These are phyloP conservation scores for Neuroterus valhalla DNA, from an alignment of 1,140 invertebrate species.

Conservation along the genomic window DNA sequence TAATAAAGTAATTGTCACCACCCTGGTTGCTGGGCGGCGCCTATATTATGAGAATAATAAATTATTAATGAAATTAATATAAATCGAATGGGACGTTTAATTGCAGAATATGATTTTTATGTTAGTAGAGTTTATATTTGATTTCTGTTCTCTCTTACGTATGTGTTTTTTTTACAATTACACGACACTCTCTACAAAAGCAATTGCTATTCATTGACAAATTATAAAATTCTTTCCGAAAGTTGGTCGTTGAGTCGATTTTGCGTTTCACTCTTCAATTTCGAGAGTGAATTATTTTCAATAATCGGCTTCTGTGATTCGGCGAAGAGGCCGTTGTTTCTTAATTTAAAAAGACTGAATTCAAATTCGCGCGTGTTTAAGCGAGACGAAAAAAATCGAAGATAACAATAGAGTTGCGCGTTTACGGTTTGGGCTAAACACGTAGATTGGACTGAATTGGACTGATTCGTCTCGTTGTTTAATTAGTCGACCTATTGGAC, in stretches of 20 bases:
- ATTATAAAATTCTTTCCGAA: neutral
- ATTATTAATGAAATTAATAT: slow-evolving; percentile 77
- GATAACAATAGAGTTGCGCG: slow-evolving; percentile 21
- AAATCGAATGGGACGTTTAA: slow-evolving; percentile 75
- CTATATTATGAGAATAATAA: slow-evolving; percentile 75
- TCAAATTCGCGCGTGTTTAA: slow-evolving; percentile 48
- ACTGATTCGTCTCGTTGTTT: slow-evolving; percentile 69
- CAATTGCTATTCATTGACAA: slow-evolving; percentile 36
- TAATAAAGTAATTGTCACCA: slow-evolving; percentile 62
- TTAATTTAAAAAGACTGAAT: slow-evolving; percentile 65
- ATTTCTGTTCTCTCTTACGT: slow-evolving; percentile 63
- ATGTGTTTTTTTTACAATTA: slow-evolving; percentile 54
- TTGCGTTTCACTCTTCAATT: slow-evolving; percentile 2
- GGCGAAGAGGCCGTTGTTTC: slow-evolving; percentile 60
- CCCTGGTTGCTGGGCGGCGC: slow-evolving; percentile 58
- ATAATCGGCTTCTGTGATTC: slow-evolving; percentile 63
- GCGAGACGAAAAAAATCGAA: slow-evolving; percentile 19
- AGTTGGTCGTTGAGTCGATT: slow-evolving; percentile 40
- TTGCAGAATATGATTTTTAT: slow-evolving; percentile 69
- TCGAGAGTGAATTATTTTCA: slow-evolving; percentile 35
- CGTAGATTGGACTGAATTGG: slow-evolving; percentile 68
- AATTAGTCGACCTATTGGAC: slow-evolving; percentile 73
- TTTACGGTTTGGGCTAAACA: slow-evolving; percentile 39
- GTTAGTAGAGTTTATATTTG: slow-evolving; percentile 73
- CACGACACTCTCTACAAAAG: slow-evolving; percentile 55